A percentile compares a stretch with the other conserved stretches of the same genome.
phyloP scores from a whole-genome alignment of 2,888 invertebrate species.

The Meloe dianella region DNA sequence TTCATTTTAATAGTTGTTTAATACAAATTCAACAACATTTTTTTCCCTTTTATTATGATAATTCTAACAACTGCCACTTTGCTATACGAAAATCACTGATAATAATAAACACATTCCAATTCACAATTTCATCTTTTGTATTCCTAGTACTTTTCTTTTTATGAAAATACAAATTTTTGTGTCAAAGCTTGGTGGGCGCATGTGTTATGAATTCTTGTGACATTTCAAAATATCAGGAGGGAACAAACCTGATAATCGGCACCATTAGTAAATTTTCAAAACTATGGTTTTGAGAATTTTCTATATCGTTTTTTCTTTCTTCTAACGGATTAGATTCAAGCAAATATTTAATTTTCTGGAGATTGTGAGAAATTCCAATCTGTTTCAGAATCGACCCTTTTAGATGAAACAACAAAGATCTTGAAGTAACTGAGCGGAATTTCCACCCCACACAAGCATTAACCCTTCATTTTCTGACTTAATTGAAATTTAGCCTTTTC shows the following conservation, averaged over 20 bases:
- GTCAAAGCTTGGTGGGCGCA: too few species aligned
- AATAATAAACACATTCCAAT: too few species aligned
- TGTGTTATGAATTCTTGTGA: too few species aligned
- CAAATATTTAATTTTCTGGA: not conserved
- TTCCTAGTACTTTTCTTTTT: too few species aligned
- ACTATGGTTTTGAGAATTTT: not conserved
- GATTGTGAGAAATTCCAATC: slow-evolving; percentile 8
- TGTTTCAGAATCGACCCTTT: not conserved
- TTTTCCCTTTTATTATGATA: not conserved
- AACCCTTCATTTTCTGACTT: slow-evolving; percentile 1
- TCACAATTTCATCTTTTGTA: too few species aligned
- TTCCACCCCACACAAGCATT: not conserved
- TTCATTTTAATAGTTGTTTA: not conserved
- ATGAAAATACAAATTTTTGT: too few species aligned
- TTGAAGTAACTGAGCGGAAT: not conserved
- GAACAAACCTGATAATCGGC: too few species aligned
- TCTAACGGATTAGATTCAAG: not conserved
- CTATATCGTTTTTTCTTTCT: not conserved
- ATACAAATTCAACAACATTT: not conserved
- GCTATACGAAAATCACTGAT: not conserved
- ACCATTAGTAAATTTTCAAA: too few species aligned
- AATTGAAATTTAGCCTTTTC: not conserved
- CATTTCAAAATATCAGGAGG: too few species aligned
- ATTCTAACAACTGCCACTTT: too few species aligned
- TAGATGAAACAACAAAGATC: not conserved